phyloP scores from a whole-genome alignment of 2,888 invertebrate genomes.

The Dioctria rufipes region DNA sequence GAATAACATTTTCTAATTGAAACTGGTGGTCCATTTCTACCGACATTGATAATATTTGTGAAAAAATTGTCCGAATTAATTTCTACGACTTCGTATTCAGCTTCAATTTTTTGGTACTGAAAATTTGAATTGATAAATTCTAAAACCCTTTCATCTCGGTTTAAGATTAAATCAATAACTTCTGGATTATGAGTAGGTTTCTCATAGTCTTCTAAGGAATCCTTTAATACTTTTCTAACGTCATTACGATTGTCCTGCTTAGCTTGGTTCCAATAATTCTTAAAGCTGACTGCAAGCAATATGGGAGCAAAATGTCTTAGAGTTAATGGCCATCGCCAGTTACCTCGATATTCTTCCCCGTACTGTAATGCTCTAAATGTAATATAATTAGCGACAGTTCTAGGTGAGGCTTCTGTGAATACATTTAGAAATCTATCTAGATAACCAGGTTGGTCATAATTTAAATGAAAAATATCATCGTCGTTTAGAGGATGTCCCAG shows the following conservation, averaged over 20 bases:
- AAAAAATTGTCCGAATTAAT: background rate
- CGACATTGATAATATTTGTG: constrained; percentile 5
- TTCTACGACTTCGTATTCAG: background rate
- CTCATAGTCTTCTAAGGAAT: background rate
- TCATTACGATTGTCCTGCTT: background rate
- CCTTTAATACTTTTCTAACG: too few relatives aligned
- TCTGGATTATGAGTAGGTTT: background rate
- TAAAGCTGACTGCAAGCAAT: background rate
- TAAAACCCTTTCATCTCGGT: background rate
- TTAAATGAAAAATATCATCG: constrained; percentile 13
- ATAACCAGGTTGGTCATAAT: background rate
- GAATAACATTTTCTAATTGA: background rate
- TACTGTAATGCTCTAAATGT: background rate
- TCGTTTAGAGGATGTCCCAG: background rate
- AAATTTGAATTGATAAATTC: background rate
- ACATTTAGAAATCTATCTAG: background rate
- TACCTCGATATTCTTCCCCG: too few relatives aligned
- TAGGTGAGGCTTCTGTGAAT: background rate
- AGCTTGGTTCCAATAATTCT: background rate
- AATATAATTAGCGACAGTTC: constrained; percentile 10
- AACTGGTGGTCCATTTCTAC: background rate
- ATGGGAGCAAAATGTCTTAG: background rate
- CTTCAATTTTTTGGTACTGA: background rate
- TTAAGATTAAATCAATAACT: background rate
- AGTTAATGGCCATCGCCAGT: background rate